Base-by-base conservation (phyloP, 2,797 vertebrate species). In the Pantherophis vulpinus region DNA sequence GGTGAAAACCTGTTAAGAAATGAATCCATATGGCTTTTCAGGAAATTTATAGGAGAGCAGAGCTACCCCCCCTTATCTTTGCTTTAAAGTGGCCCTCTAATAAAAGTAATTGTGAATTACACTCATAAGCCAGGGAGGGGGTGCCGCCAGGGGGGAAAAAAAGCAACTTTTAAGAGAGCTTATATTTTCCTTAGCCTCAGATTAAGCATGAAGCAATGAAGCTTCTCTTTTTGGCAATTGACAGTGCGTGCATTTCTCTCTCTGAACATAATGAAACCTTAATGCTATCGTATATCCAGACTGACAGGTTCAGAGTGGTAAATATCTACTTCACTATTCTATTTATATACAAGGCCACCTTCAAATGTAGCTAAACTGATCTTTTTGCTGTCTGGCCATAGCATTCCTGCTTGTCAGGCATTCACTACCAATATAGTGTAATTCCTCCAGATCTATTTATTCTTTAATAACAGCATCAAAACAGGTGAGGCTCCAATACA, bases 401-500 rank as follows among this genome's bases (percentile, higher is more conserved):
- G 12, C 60, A 51, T 32, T 9, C 42, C 29, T 55, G 66, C 18
- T 20, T 79, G 88, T 93, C 70, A 89, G n/a, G 32, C 32, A 90
- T 32, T 92, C 87, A 32, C 47, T 94, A 0, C 37, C 16, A 95
- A 86, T 94, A 94, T 27, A 29, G 88, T 23, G 29, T 86, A 94
- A 9, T 58, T 79, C 87, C 55, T 32, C 55, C 42, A 94, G 66
- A 86, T 51, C 56, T n/a, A 47, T 79, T 74, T 92, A 92, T 95
- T 96, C 92, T 96, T 93, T 90, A 89, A 95, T 92, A 42, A 93
- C 32, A 87, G 60, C 27, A 87, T 66, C 12, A 83, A 86, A 91
- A 92, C 90, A 95, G 89, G 93, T 58, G 92, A 70, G 94, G 91
- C 93, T 93, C 59, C 47, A 10, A 1, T 12, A 25, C 25, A 58